Evolutionary conservation across 2,888 invertebrate genomes (phyloP).

Genomic region (Mythimna impura): DNA sequence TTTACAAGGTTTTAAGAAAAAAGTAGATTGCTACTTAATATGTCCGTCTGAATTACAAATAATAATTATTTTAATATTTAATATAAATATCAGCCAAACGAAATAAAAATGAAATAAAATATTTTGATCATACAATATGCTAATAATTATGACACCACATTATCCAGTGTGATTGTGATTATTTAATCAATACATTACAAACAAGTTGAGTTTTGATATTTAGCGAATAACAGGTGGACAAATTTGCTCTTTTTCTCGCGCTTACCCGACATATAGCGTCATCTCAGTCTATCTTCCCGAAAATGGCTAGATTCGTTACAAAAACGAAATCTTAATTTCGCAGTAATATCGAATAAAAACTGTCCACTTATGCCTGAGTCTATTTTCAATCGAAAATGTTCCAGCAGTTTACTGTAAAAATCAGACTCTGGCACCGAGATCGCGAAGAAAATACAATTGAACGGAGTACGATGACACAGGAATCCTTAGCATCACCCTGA

Average conservation of each 20-base stretch:
- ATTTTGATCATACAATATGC: conserved; percentile 45
- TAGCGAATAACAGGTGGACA: conserved; percentile 40
- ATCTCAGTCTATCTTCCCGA: conserved; percentile 17
- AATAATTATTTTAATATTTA: neutral
- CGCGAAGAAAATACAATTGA: conserved; percentile 53
- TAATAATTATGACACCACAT: conserved; percentile 33
- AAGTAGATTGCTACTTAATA: neutral
- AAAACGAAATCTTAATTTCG: conserved; percentile 15
- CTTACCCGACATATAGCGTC: conserved; percentile 18
- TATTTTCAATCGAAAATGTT: conserved; percentile 53
- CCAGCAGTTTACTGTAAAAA: conserved; percentile 44
- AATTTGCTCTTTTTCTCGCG: conserved; percentile 28
- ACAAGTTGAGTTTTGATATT: conserved; percentile 24
- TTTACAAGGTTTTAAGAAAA: conserved; percentile 32
- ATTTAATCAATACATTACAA: conserved; percentile 22
- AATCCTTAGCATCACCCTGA: conserved; percentile 63
- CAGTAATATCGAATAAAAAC: conserved; percentile 20
- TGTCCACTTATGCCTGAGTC: conserved; percentile 26
- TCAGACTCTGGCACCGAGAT: conserved; percentile 46
- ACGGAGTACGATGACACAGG: conserved; percentile 53
- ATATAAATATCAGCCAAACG: conserved; percentile 7
- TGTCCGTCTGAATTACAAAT: conserved; percentile 8
- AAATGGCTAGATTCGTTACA: conserved; percentile 5
- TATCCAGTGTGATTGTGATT: conserved; percentile 23
- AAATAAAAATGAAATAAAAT: conserved; percentile 24